Conservation (phyloP, 2,888 invertebrate genomes). For the Lepidocyrtinus sp. region DNA sequence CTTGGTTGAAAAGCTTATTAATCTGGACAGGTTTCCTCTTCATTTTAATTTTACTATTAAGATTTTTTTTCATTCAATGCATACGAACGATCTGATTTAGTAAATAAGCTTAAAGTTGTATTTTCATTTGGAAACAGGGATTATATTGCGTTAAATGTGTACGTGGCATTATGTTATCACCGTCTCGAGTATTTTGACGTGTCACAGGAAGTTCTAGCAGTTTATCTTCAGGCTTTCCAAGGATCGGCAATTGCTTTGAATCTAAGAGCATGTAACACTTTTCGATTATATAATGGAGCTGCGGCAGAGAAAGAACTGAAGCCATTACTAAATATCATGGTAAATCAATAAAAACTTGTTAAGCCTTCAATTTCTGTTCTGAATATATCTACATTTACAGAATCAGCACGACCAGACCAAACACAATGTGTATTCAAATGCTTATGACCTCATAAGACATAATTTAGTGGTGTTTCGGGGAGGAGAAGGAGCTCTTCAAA, state of each 20-base stretch:
- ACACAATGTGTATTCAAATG: constrained; percentile 76
- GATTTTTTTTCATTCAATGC: background rate
- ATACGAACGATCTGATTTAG: background rate
- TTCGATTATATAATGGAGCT: constrained; percentile 91
- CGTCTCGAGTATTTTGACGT: constrained; percentile 99
- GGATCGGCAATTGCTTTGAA: constrained; percentile 97
- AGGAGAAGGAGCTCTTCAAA: constrained; percentile 94
- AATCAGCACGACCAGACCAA: constrained; percentile 70
- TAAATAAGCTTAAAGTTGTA: constrained; percentile 4
- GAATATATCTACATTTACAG: constrained; percentile 38
- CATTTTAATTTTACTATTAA: background rate
- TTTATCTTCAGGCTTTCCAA: constrained; percentile 91
- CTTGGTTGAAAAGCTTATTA: constrained; percentile 63
- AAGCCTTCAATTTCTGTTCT: background rate
- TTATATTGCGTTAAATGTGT: constrained; percentile 94
- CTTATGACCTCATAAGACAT: constrained; percentile 92
- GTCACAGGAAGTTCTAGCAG: constrained; percentile 95
- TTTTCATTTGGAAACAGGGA: constrained; percentile 78
- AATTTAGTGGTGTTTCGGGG: constrained; percentile 94
- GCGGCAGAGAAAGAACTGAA: constrained; percentile 94
- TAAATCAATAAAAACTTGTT: constrained; percentile 24
- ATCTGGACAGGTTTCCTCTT: constrained; percentile 47
- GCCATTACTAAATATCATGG: constrained; percentile 76
- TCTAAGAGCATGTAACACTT: constrained; percentile 89
- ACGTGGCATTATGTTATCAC: constrained; percentile 97